Percentiles rank a stretch among this genome's conserved stretches.
phyloP scores from a whole-genome alignment of 1,140 invertebrate genomes.

The Tigriopus japonicus region DNA sequence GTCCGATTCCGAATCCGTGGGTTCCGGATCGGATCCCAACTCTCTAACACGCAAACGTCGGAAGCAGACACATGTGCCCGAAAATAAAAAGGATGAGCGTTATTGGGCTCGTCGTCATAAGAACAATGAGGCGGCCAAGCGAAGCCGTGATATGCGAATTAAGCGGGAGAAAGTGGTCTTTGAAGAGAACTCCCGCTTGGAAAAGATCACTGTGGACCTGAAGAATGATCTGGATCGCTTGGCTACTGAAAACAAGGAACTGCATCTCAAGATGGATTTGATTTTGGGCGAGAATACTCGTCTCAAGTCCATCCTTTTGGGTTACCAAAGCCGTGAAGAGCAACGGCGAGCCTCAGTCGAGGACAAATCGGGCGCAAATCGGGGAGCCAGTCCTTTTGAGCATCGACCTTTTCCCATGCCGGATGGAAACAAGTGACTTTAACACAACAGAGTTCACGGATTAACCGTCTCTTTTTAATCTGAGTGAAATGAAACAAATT shows the following conservation, averaged over 20 bases:
- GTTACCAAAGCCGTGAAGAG: no score
- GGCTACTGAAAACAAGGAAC: background rate
- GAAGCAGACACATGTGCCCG: constrained; percentile 2
- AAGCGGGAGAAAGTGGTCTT: constrained; percentile 3
- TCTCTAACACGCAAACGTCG: background rate
- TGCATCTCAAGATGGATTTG: background rate
- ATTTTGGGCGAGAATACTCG: background rate
- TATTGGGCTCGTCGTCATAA: background rate
- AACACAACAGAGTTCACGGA: no score
- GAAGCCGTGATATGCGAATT: background rate
- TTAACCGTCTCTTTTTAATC: no score
- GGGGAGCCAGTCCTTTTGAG: no score
- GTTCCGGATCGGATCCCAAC: no score
- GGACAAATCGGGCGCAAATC: no score
- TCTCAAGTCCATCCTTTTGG: background rate
- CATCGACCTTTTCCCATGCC: no score
- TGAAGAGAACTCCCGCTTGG: background rate
- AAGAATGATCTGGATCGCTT: background rate
- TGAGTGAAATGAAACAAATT: no score
- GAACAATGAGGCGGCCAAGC: constrained; percentile 2
- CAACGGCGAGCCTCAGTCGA: no score
- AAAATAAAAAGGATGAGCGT: background rate
- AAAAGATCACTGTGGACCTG: background rate
- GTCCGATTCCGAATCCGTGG: no score
- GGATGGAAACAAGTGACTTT: no score